Conservation (phyloP, 1,140 invertebrate genomes). For the Trypoxylus dichotomus region DNA sequence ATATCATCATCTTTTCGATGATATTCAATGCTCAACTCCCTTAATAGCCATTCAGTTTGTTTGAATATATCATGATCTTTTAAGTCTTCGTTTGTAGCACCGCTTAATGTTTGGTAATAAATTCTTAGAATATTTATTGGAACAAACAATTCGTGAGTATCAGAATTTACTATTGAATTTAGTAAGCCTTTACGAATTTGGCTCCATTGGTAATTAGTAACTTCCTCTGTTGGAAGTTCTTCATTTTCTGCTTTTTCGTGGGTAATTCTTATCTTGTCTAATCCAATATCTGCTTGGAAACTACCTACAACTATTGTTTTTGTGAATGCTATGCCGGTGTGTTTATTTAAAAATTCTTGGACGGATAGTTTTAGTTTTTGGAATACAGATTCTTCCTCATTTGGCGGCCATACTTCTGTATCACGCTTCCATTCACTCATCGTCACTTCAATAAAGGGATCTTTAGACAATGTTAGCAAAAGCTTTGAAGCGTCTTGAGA, state of each 20-base stretch:
- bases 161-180: constrained; percentile 45
- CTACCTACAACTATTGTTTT: constrained; percentile 43
- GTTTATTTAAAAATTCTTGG: constrained; percentile 53
- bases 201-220: constrained; percentile 45
- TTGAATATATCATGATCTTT: constrained; percentile 40
- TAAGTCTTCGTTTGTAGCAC: constrained; percentile 38
- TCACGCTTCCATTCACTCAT: constrained; percentile 56
- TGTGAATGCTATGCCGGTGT: constrained; percentile 49
- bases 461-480: constrained; percentile 57
- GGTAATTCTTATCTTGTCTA: constrained; percentile 46
- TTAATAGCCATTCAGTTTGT: constrained; percentile 49
- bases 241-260: constrained; percentile 34
- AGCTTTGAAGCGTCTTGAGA: constrained; percentile 73
- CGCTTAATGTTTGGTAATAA: constrained; percentile 49
- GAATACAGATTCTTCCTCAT: constrained; percentile 51
- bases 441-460: constrained; percentile 58
- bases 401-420: constrained; percentile 38
- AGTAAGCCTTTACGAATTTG: constrained; percentile 46
- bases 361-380: constrained; percentile 52
- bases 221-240: constrained; percentile 21
- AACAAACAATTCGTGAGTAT: constrained; percentile 43
- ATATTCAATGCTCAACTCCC: constrained; percentile 46
- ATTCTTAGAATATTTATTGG: constrained; percentile 47
- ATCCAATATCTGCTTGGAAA: constrained; percentile 46
- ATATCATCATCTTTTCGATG: constrained; percentile 42